phyloP scores from a whole-genome alignment of 2,113 vertebrate species.

The Lethenteron reissneri region DNA sequence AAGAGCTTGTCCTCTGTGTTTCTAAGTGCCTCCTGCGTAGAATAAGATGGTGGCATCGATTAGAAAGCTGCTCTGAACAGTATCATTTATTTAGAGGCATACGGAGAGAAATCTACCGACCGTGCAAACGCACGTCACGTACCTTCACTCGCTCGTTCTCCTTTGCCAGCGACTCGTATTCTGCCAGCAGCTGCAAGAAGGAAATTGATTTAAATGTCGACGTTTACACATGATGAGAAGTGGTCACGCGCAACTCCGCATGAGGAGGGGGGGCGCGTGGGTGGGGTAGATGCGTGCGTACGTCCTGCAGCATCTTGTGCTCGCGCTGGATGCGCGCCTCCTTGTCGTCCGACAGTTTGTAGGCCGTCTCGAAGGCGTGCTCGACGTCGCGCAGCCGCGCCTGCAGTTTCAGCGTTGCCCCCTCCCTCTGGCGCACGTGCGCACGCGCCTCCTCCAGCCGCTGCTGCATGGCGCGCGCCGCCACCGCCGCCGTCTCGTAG shows the following conservation, averaged over 20 bases:
- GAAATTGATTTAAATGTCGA: conserved; percentile 11
- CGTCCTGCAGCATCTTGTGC: conserved; percentile 69
- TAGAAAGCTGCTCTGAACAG: too few relatives aligned
- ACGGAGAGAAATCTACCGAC: too few relatives aligned
- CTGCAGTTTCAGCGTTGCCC: conserved; percentile 25
- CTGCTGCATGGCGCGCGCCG: conserved; percentile 43
- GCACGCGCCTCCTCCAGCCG: conserved; percentile 46
- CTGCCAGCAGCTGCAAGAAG: conserved; percentile 42
- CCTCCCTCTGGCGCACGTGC: conserved; percentile 48
- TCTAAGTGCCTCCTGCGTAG: conserved; percentile 41
- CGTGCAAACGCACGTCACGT: conserved; percentile 9
- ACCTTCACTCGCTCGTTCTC: conserved; percentile 66
- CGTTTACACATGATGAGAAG: background rate
- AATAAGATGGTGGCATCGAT: conserved; percentile 1
- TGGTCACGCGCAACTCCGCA: too few relatives aligned
- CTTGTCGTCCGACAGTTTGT: conserved; percentile 49
- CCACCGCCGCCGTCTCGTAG: conserved; percentile 27
- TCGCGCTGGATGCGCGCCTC: conserved; percentile 44
- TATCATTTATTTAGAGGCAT: too few relatives aligned
- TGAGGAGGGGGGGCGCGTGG: too few relatives aligned
- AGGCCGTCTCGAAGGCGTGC: conserved; percentile 36
- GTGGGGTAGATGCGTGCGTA: conserved; percentile 21
- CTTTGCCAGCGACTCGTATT: conserved; percentile 58
- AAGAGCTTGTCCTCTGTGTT: conserved; percentile 57
- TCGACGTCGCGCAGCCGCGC: conserved; percentile 39